Percentiles rank a stretch among this genome's conserved stretches.
Evolutionary conservation across 2,888 invertebrate species (phyloP).

Genomic region (Resseliella maxima): DNA sequence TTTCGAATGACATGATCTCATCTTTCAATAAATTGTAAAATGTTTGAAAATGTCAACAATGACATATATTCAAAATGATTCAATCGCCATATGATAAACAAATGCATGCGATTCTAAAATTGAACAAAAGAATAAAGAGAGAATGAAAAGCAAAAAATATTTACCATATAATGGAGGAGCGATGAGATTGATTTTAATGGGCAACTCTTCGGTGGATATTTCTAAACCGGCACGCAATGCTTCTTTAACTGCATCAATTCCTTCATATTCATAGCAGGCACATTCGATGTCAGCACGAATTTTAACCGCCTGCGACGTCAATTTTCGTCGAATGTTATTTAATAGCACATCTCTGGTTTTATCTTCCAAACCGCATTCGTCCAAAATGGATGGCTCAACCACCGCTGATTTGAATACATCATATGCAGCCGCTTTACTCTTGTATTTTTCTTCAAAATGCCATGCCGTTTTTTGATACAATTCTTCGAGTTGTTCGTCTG

Average conservation of each 20-base stretch:
- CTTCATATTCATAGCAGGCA: constrained; percentile 96
- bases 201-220: constrained; percentile 90
- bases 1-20: no score
- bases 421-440: constrained; percentile 94
- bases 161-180: constrained; percentile 95
- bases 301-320: constrained; percentile 97
- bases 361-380: constrained; percentile 95
- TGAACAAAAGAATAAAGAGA: not conserved
- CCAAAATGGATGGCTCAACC: constrained; percentile 90
- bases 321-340: constrained; percentile 93
- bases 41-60: constrained; percentile 1
- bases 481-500: constrained; percentile 92
- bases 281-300: constrained; percentile 94
- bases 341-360: constrained; percentile 91
- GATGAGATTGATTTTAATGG: constrained; percentile 98
- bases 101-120: not conserved
- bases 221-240: constrained; percentile 91
- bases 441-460: constrained; percentile 97
- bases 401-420: constrained; percentile 99
- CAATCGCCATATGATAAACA: no score
- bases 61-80: no score
- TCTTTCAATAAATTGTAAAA: no score
- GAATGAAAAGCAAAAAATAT: constrained; percentile 58
- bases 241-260: constrained; percentile 97
- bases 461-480: constrained; percentile 97